Base-by-base conservation (phyloP, 2,888 invertebrate species). In the Xestia c-nigrum region DNA sequence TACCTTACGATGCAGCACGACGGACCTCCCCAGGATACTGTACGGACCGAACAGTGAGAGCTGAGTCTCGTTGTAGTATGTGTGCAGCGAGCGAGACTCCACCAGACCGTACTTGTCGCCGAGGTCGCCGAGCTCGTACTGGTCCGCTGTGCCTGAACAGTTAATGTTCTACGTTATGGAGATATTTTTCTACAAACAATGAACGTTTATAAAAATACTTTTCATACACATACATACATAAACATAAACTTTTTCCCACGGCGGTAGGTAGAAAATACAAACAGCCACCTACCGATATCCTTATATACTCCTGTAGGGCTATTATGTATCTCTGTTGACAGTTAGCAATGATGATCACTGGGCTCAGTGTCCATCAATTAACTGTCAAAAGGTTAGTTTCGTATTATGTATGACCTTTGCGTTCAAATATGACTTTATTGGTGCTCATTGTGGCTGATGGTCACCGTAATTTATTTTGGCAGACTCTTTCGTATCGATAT, bases 31-130 rank as follows among this genome's bases (percentile, higher is more conserved):
- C 80, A 99, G 92, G 64, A 99, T 97, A 91, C 98, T 98, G 91
- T 97, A 97, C 0, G 97, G 97, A 0, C 99, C 99, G 91, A 98
- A 98, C 65, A 99, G 94, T 0, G 98, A 98, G 57, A 99, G 92
- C 92, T 98, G 98, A 0, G 98, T 98, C 90, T 99, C 99, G 89
- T 99, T 98, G 92, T 97, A 98, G 70, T 93, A 91, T 0, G 97
- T 95, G 81, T 94, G 96, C 82, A 97, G 97, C 67, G 97, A 96
- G 0, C 97, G 97, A 16, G 97, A 93, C 40, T 97, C 97, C 31
- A 99, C 94, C 9, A 97, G 96, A 0, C 99, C 99, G 92, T 98
- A 99, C 94, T 99, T 99, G 1, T 98, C 98, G 89, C 99, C 98
- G 46, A 99, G 95, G 91, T 98, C 98, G 0, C 99, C 99, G 92